phyloP scores from a whole-genome alignment of 1,140 invertebrate species.

The Steinernema khuongi region DNA sequence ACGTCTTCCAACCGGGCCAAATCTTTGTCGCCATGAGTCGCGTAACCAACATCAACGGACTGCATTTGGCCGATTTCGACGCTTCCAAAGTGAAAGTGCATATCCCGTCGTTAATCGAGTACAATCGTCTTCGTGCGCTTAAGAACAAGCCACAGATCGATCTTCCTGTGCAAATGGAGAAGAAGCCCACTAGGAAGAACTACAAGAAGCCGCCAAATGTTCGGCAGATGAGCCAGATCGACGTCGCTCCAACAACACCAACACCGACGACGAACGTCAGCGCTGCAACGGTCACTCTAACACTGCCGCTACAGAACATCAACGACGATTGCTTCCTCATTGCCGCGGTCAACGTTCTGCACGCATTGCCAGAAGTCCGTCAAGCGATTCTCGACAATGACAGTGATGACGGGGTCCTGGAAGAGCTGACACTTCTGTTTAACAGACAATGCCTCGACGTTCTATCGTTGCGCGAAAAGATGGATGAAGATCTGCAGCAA shows the following conservation, averaged over 20 bases:
- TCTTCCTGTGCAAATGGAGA: not conserved
- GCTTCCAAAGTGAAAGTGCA: conserved; percentile 13
- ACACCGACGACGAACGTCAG: not conserved
- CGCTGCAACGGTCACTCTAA: not conserved
- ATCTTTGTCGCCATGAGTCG: conserved; percentile 59
- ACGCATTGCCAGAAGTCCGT: not conserved
- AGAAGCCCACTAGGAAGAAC: not conserved
- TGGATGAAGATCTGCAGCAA: not conserved
- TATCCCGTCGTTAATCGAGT: not conserved
- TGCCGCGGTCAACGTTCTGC: not conserved
- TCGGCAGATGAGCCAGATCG: too few relatives aligned
- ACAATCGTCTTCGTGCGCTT: not conserved
- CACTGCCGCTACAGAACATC: not conserved
- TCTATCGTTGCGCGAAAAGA: not conserved
- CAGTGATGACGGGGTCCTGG: not conserved
- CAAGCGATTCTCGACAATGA: not conserved
- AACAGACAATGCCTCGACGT: not conserved
- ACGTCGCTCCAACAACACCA: not conserved
- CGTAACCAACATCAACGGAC: conserved; percentile 50
- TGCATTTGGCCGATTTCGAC: conserved; percentile 57
- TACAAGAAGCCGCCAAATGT: not conserved
- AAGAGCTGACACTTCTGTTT: not conserved
- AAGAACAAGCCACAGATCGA: too few relatives aligned
- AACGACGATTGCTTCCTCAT: not conserved
- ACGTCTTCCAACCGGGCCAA: conserved; percentile 55